Conservation (phyloP, 2,113 vertebrate genomes). For the Balaeniceps rex region DNA sequence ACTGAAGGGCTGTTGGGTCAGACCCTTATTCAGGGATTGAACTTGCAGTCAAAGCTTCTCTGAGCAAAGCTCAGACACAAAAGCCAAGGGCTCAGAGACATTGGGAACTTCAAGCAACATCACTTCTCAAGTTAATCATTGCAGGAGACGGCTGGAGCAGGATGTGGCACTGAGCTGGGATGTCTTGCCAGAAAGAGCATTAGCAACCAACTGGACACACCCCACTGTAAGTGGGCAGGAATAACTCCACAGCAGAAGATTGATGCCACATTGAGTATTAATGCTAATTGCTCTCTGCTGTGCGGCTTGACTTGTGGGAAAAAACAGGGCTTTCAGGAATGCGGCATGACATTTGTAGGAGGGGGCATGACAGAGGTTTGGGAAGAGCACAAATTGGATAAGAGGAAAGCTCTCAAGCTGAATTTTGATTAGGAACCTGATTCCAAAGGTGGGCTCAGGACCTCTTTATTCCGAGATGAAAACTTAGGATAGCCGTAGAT, state of each 20-base stretch:
- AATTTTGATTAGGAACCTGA: not conserved
- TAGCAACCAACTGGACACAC: not conserved
- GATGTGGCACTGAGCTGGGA: not conserved
- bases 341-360: not conserved
- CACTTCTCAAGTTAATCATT: not conserved
- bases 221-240: not conserved
- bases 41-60: not conserved
- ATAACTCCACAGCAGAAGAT: not conserved
- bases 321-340: not conserved
- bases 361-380: not conserved
- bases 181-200: not conserved
- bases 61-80: not conserved
- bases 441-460: not conserved
- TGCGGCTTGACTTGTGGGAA: not conserved
- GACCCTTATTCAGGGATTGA: constrained; percentile 6
- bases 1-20: not conserved
- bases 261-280: not conserved
- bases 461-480: not conserved
- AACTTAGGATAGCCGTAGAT: not conserved
- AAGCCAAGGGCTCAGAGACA: not conserved
- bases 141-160: constrained; percentile 20
- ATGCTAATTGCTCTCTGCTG: not conserved
- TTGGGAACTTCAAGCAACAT: not conserved
- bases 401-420: not conserved
- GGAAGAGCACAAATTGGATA: not conserved